Base-by-base conservation (phyloP, 2,797 vertebrate genomes). In the Pampus argenteus region DNA sequence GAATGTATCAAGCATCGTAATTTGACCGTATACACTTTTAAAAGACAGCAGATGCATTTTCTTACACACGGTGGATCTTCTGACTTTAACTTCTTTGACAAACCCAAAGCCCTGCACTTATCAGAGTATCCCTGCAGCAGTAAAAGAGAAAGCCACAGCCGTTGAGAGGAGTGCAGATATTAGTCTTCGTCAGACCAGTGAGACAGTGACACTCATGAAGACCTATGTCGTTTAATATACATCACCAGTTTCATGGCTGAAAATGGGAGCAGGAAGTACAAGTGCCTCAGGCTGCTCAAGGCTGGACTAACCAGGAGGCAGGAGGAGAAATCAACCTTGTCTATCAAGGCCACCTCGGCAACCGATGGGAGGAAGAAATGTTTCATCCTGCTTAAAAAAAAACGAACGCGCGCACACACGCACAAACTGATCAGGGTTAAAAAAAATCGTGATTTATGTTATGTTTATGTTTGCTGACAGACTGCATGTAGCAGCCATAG, bases 201-300 rank as follows among this genome's bases (percentile, higher is more conserved):
- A 87, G 84, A 90, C 86, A 87, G 86, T 89, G 93, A 86, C 93
- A 92, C 88, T 93, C 88, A 93, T 93, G 91, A 93, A 94, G 94
- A 95, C 91, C 92, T 92, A 94, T 93, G 90, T 84, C 88, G 77
- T 89, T 91, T 93, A 92, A 93, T 94, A 92, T 88, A 92, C 86
- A 92, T 91, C 81, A 81, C 64, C 67, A 44, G 68, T 87, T 86
- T 83, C 82, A 79, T 76, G 22, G 80, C 79, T 58, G 71, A 77
- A 84, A 85, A 89, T 49, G 44, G 83, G 49, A 73, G 66, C 71
- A 66, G 67, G 84, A 71, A 82, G 71, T 69, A 50, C 50, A 40
- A 76, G 57, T 8, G 71, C 83, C 87, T 54, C 47, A 28, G 81
- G 81, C 83, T 64, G 71, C 86, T 86, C 73, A 72, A 86, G 82